These are phyloP conservation scores for Campopleginae sp. DNA, from an alignment of 2,888 invertebrate species.

Conservation along the genomic window DNA sequence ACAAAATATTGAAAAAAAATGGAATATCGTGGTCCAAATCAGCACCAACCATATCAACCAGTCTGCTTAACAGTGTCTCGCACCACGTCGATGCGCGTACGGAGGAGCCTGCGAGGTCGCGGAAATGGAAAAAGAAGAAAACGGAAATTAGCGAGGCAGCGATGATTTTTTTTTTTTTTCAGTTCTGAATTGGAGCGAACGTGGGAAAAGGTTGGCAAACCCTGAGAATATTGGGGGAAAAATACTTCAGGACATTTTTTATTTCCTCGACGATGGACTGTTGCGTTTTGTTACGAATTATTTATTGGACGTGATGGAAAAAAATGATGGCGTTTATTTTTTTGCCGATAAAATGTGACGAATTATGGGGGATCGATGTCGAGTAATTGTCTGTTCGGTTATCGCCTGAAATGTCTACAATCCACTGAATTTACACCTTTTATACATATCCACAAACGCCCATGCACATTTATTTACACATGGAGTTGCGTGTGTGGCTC, in stretches of 20 bases:
- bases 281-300: slow-evolving; percentile 18
- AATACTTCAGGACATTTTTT: neutral
- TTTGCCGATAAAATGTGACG: neutral
- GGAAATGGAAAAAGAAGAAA: neutral
- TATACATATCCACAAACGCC: neutral
- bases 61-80: neutral
- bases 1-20: neutral
- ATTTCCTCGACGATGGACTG: slow-evolving; percentile 29
- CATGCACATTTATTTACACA: neutral
- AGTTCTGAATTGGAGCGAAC: neutral
- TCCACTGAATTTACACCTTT: slow-evolving; percentile 37
- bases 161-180: neutral
- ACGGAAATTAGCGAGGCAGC: neutral
- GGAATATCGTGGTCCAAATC: neutral
- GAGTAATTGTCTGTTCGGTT: slow-evolving; percentile 12
- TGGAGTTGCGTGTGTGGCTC: neutral
- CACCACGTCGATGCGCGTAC: neutral
- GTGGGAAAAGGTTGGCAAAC: neutral
- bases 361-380: slow-evolving; percentile 10
- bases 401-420: slow-evolving; percentile 38
- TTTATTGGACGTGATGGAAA: neutral
- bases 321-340: neutral
- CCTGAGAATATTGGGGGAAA: slow-evolving; percentile 44
- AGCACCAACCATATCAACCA: neutral
- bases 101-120: neutral